phyloP scores from a whole-genome alignment of 2,797 vertebrate genomes.

The Vultur gryphus region DNA sequence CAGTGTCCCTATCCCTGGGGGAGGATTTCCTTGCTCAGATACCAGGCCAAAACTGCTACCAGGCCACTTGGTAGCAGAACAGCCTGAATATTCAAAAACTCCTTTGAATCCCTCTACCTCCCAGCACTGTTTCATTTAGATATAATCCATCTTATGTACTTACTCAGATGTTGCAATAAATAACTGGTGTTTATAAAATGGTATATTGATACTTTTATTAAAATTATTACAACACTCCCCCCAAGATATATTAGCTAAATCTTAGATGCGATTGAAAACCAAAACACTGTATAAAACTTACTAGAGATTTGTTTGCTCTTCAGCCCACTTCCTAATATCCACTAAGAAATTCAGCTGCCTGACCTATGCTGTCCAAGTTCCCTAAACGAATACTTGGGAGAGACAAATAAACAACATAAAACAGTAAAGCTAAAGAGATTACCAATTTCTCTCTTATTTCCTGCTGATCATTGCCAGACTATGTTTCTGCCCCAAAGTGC shows the following conservation, averaged over 20 bases:
- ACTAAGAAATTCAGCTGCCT: constrained; percentile 26
- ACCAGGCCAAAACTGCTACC: not conserved
- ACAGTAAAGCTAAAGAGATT: constrained; percentile 62
- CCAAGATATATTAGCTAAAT: not conserved
- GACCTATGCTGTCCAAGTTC: constrained; percentile 8
- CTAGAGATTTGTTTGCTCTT: not conserved
- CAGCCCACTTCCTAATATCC: not conserved
- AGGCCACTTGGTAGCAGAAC: not conserved
- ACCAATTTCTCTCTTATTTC: constrained; percentile 68
- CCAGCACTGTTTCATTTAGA: not conserved
- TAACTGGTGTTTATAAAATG: not conserved
- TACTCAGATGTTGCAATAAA: not conserved
- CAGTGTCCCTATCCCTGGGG: not conserved
- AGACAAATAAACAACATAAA: constrained; percentile 36
- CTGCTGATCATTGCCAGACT: constrained; percentile 64
- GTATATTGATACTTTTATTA: not conserved
- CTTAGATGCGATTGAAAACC: not conserved
- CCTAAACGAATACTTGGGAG: constrained; percentile 27
- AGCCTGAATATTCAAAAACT: not conserved
- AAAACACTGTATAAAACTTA: not conserved
- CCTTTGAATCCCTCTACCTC: not conserved
- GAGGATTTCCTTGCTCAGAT: not conserved
- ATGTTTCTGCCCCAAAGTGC: constrained; percentile 64
- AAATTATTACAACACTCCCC: not conserved
- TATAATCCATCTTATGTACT: not conserved